phyloP scores from a whole-genome alignment of 2,797 vertebrate genomes.

The Poeciliopsis infans region DNA sequence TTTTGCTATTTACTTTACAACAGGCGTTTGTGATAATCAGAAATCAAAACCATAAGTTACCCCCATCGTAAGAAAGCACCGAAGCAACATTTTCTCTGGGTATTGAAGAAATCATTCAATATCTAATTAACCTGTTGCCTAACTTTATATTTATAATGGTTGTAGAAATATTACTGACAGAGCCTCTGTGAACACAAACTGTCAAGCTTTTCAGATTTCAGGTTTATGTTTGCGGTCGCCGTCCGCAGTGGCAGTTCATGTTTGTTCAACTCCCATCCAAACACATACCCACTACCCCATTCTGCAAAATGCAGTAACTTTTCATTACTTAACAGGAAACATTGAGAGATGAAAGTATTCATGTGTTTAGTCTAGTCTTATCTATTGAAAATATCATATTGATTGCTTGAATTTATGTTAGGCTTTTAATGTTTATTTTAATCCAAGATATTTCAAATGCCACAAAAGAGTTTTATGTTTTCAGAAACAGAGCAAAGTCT shows the following conservation, averaged over 20 bases:
- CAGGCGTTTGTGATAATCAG: conserved; percentile 10
- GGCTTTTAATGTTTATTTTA: not conserved
- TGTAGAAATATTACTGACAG: not conserved
- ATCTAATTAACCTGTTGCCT: not conserved
- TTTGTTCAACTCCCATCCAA: not conserved
- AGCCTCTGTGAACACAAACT: not conserved
- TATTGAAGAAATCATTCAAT: conserved; percentile 1
- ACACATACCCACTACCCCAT: not conserved
- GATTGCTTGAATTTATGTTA: not conserved
- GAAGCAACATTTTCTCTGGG: not conserved
- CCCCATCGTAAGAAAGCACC: conserved; percentile 2
- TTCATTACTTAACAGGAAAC: not conserved
- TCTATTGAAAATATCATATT: not conserved
- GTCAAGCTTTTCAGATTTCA: not conserved
- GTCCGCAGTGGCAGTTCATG: not conserved
- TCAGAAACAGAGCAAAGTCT: not conserved
- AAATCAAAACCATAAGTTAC: not conserved
- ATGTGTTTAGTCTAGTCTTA: not conserved
- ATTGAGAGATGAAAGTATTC: not conserved
- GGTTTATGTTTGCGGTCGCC: not conserved
- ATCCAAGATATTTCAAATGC: not conserved
- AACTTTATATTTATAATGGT: not conserved
- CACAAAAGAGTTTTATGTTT: not conserved
- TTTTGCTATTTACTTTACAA: conserved; percentile 1
- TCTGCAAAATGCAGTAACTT: not conserved